Evolutionary conservation across 2,113 vertebrate species (phyloP).

Genomic region (Embiotoca jacksoni): DNA sequence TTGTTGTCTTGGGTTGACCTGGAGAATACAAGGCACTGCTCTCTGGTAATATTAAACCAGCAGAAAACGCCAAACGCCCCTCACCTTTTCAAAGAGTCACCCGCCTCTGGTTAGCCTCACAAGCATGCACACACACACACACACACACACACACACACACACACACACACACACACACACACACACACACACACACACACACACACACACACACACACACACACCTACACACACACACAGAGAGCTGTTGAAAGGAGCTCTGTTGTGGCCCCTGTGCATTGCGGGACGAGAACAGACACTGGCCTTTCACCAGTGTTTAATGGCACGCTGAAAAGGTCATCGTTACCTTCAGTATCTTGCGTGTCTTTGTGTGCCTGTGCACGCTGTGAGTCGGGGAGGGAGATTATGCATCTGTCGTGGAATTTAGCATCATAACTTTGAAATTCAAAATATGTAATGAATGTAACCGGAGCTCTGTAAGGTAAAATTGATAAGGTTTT

Average conservation of each 20-base stretch:
- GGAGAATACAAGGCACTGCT: constrained; percentile 17
- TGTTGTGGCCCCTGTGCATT: constrained; percentile 72
- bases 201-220: constrained; percentile 2
- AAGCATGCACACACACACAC: constrained; percentile 22
- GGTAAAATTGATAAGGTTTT: constrained; percentile 41
- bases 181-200: no score
- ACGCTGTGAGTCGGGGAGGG: constrained; percentile 7
- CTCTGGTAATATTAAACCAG: constrained; percentile 25
- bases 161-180: no score
- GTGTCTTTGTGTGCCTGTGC: constrained; percentile 41
- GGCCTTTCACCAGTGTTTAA: constrained; percentile 74
- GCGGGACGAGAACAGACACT: constrained; percentile 68
- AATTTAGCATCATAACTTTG: constrained; percentile 50
- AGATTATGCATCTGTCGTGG: constrained; percentile 44
- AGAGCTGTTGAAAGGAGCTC: constrained; percentile 76
- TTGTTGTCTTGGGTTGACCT: constrained; percentile 26
- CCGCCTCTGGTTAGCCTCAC: constrained; percentile 64
- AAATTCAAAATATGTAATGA: constrained; percentile 59
- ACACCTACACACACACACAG: constrained; percentile 8
- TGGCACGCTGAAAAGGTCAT: constrained; percentile 68
- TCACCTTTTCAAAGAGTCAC: constrained; percentile 63
- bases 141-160: constrained; percentile 11
- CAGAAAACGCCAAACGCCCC: constrained; percentile 57
- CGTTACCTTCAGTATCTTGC: constrained; percentile 60
- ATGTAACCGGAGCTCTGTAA: constrained; percentile 46